Conservation (phyloP, 2,797 vertebrate species). For the Rousettus madagascariensis region DNA sequence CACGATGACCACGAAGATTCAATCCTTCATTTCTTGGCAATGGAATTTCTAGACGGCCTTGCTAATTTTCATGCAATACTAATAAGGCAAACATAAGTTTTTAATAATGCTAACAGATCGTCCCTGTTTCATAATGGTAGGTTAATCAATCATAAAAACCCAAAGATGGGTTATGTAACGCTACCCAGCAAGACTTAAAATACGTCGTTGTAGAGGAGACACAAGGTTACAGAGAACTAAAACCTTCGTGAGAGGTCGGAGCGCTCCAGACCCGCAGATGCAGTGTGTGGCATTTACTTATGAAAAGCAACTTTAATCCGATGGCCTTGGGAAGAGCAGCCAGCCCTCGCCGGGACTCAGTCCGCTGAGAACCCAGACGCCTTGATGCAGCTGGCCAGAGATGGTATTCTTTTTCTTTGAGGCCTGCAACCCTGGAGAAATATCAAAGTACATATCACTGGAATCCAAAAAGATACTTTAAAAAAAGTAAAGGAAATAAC, state of each 20-base stretch:
- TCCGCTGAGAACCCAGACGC: background rate
- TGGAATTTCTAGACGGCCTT: background rate
- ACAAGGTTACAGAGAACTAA: background rate
- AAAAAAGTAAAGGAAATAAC: background rate
- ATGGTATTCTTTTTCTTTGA: background rate
- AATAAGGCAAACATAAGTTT: background rate
- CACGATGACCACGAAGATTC: accelerated
- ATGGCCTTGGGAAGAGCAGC: background rate
- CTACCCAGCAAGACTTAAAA: background rate
- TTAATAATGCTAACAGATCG: background rate
- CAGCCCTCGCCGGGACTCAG: background rate
- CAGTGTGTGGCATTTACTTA: background rate
- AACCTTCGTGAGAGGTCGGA: background rate
- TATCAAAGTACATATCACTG: background rate
- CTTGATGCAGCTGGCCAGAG: background rate
- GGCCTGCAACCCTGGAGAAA: background rate
- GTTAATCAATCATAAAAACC: background rate
- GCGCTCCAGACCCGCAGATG: background rate
- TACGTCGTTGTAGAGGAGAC: background rate
- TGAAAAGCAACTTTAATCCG: background rate
- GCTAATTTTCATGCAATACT: background rate
- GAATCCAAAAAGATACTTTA: background rate
- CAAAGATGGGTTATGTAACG: background rate
- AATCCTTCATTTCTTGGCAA: background rate
- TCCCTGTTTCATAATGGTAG: background rate